phyloP scores from a whole-genome alignment of 1,140 invertebrate genomes.

The Aporrectodea caliginosa region DNA sequence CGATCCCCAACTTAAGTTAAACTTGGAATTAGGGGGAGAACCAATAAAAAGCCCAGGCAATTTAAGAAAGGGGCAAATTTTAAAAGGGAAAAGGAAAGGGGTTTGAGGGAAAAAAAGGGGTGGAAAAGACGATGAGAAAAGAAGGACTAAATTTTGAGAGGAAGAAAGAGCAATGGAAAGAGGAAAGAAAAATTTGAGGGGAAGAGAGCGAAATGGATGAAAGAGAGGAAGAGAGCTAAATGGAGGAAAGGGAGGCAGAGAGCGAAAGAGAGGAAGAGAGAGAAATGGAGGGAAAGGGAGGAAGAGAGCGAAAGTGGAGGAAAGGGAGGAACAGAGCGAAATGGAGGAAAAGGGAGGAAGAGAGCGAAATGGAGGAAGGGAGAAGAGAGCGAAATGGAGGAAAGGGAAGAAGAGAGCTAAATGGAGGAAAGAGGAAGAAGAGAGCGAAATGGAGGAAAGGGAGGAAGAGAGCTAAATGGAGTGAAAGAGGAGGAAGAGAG shows the following conservation, averaged over 20 bases:
- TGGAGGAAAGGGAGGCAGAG: background rate
- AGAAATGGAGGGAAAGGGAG: background rate
- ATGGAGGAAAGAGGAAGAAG: background rate
- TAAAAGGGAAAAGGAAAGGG: background rate
- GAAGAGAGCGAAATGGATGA: background rate
- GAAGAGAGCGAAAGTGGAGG: background rate
- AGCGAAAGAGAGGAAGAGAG: background rate
- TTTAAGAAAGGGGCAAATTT: background rate
- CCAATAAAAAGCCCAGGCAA: no score
- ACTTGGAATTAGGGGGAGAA: no score
- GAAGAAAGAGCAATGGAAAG: background rate
- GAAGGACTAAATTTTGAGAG: background rate
- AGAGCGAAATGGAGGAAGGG: background rate
- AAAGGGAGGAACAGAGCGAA: background rate
- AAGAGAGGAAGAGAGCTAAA: background rate
- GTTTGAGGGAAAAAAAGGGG: background rate
- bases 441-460: background rate
- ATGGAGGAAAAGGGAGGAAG: background rate
- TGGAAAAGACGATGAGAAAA: background rate
- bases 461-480: background rate
- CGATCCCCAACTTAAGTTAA: no score
- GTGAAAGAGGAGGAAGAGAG: background rate
- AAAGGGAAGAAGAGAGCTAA: background rate
- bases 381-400: background rate
- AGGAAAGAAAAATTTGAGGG: background rate